A percentile compares a stretch with the other conserved stretches of the same genome.
Evolutionary conservation across 2,113 vertebrate species (phyloP).

Genomic region (Callithrix jacchus): DNA sequence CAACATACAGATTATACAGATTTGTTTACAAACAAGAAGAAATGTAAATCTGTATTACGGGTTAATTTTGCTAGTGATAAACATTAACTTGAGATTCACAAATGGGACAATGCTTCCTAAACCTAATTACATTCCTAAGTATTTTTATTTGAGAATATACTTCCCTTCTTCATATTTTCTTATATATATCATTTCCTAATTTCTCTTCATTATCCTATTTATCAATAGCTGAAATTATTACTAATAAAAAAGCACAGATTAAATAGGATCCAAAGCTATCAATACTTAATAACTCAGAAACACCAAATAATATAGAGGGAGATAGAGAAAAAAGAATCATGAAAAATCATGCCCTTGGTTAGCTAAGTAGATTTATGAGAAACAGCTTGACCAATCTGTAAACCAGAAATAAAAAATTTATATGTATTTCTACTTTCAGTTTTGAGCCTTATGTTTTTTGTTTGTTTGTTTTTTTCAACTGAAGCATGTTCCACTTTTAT

Average conservation of each 20-base stretch:
- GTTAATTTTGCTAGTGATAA: neutral
- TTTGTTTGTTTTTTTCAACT: neutral
- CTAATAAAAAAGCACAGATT: neutral
- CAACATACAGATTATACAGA: neutral
- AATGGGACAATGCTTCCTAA: neutral
- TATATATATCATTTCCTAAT: neutral
- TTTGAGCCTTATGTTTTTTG: neutral
- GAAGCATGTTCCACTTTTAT: neutral
- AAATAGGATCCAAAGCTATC: neutral
- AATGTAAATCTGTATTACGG: neutral
- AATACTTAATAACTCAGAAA: neutral
- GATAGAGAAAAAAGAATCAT: neutral
- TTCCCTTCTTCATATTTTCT: neutral
- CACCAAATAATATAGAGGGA: neutral
- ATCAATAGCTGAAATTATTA: neutral
- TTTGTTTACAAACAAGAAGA: neutral
- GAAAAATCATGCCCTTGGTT: neutral
- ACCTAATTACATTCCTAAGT: neutral
- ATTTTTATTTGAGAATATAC: constrained; percentile 36
- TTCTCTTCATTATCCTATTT: neutral
- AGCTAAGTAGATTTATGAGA: neutral
- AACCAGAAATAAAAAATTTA: neutral
- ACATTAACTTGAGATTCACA: neutral
- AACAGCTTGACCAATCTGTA: neutral
- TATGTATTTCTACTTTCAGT: neutral